Base-by-base conservation (phyloP, 2,888 invertebrate species). In the Teinopalpus imperialis region DNA sequence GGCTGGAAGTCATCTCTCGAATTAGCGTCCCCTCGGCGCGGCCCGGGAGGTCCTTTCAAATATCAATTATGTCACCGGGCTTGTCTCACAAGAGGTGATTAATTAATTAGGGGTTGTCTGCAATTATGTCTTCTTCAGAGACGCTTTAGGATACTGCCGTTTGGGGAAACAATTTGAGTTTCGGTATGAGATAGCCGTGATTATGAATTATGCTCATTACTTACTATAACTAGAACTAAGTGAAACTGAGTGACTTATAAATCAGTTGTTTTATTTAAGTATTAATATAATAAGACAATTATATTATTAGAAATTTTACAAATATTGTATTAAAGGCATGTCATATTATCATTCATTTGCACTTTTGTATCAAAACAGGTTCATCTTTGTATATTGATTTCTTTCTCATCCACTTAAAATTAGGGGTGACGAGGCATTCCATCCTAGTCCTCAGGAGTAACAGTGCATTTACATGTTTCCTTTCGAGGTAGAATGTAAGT, bases 61-160 rank as follows among this genome's bases (percentile, higher is more conserved):
- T 87, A 83, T 83, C 83, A 86, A 85, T 86, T 85, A 85, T 79
- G 75, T 74, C 71, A 66, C 52, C 57, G 58, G 53, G 57, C 56
- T 68, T 73, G 79, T 70, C 66, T 62, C 61, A 72, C 62, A 75
- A 73, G 73, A 73, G 73, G 74, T 82, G 81, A 83, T 82, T 87
- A 86, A 87, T 87, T 85, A 86, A 86, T 83, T 81, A 87, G 73
- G 74, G 79, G 71, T 69, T 74, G 69, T 61, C 70, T 78, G 75
- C 80, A 82, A 85, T 85, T 81, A 83, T 72, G 72, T 71, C 72
- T 71, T 72, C 72, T 72, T 68, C 57, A 65, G 61, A 60, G 61
- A 52, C 56, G 61, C 55, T 54, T 56, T 39, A 52, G 53, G 53
- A 56, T 54, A 63, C 60, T 61, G 59, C 59, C 56, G 51, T 60